Percentiles rank a stretch among this genome's conserved stretches.
phyloP scores from a whole-genome alignment of 2,888 invertebrate genomes.

The Zaprionus bogoriensis region DNA sequence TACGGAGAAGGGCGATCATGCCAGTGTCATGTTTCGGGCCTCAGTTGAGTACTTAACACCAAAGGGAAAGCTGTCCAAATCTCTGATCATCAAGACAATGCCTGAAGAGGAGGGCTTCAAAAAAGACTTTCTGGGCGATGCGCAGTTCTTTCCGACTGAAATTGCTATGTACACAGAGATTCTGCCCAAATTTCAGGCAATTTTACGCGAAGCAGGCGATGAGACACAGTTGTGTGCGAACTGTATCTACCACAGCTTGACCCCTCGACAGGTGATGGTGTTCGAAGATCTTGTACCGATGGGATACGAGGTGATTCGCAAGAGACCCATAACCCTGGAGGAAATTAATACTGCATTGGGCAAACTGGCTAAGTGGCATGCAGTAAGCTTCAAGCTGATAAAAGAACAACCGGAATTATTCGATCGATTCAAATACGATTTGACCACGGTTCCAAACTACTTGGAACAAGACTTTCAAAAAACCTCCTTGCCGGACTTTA shows the following conservation, averaged over 20 bases:
- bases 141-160: constrained; percentile 68
- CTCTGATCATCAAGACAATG: constrained; percentile 73
- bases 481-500: constrained; percentile 45
- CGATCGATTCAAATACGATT: constrained; percentile 10
- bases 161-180: constrained; percentile 70
- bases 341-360: constrained; percentile 22
- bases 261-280: constrained; percentile 35
- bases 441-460: constrained; percentile 25
- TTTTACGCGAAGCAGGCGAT: constrained; percentile 58
- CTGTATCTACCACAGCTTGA: constrained; percentile 48
- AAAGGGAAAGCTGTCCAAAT: constrained; percentile 38
- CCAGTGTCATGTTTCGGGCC: constrained; percentile 68
- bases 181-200: constrained; percentile 67
- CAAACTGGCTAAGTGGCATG: constrained; percentile 69
- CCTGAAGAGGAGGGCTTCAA: constrained; percentile 65
- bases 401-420: constrained; percentile 33
- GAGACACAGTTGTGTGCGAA: constrained; percentile 34
- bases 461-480: constrained; percentile 30
- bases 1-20: constrained; percentile 61
- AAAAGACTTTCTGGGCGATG: constrained; percentile 55
- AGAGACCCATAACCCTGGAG: constrained; percentile 18
- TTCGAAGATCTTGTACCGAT: constrained; percentile 32
- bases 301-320: constrained; percentile 27
- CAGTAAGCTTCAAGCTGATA: constrained; percentile 34
- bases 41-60: constrained; percentile 31